Evolutionary conservation across 2,113 vertebrate genomes (phyloP), one percentile per base, ranked within the genome.

Genomic region (Podocnemis expansa): DNA sequence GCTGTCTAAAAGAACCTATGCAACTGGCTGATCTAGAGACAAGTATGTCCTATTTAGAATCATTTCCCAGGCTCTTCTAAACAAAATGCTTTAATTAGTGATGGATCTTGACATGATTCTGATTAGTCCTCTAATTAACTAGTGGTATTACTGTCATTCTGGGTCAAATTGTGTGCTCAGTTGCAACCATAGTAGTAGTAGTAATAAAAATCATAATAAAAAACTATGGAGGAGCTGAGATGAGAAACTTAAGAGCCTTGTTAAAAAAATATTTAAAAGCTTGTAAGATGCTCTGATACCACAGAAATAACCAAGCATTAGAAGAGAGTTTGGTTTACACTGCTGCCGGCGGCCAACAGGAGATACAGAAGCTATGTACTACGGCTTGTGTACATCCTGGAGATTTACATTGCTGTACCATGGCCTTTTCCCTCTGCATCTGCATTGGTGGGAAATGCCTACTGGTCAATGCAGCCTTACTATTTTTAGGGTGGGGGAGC

Each of bases 61-160:
- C 41, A 45, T 76, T 76, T 76, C 73, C 78, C 10, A 9, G 38
- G 47, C 55, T 93, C 78, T 89, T 19, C 29, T 76, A 82, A 80
- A 63, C 73, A 45, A 67, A 63, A 54, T 90, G 93, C n/a, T 47
- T 84, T 91, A 94, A 93, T 89, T 85, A 89, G 91, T 79, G 82
- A 80, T 90, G 82, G 92, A 92, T 94, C 92, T 43, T 29, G 78
- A 88, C 87, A 87, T 89, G 94, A 89, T 93, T 94, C 89, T 81
- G 43, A 82, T 54, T 89, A 91, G 87, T 96, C 73, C 45, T 87
- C 70, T 91, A 94, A 94, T 90, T 96, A 95, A 87, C 73, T 93
- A 90, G 84, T 80, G 54, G 24, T 24, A 82, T 89, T 96, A 49
- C 49, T 93, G 52, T 34, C 21, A n/a, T 5, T 78, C 80, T 89